Conservation (phyloP, 2,797 vertebrate species). For the Chaetodon trifasciatus region DNA sequence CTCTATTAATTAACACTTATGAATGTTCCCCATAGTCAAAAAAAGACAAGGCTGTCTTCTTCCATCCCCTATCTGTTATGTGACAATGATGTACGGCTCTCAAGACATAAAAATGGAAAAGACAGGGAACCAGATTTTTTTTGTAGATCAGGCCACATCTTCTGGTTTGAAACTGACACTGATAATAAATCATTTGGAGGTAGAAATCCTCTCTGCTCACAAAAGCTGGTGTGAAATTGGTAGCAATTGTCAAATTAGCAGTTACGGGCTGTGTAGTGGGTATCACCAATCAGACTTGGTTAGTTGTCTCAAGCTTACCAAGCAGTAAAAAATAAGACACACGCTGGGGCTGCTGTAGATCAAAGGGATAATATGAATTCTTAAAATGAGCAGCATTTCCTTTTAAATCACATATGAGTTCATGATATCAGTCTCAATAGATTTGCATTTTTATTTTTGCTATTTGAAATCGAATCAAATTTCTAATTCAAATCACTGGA, state of each 20-base stretch:
- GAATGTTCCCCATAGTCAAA: conserved; percentile 52
- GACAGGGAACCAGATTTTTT: conserved; percentile 53
- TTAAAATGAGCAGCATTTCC: conserved; percentile 60
- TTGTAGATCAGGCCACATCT: conserved; percentile 41
- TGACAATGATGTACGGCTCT: conserved; percentile 71
- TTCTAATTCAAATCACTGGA: conserved; percentile 13
- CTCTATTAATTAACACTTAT: conserved; percentile 72
- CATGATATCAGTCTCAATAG: conserved; percentile 24
- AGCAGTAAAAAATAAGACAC: conserved; percentile 29
- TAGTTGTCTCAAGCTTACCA: conserved; percentile 44
- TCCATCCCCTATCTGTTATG: conserved; percentile 57
- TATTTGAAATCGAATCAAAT: conserved; percentile 37
- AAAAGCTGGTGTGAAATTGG: conserved; percentile 47
- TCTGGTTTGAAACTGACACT: conserved; percentile 51
- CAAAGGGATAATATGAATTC: conserved; percentile 63
- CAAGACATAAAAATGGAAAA: conserved; percentile 63
- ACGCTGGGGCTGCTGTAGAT: conserved; percentile 53
- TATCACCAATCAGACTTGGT: conserved; percentile 46
- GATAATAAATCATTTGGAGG: conserved; percentile 55
- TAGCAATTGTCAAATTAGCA: conserved; percentile 50
- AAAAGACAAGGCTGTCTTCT: conserved; percentile 49
- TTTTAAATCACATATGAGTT: conserved; percentile 60
- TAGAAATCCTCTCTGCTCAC: conserved; percentile 41
- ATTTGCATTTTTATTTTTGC: conserved; percentile 14
- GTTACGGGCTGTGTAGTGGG: conserved; percentile 23